Evolutionary conservation across 2,797 vertebrate species (phyloP).

Genomic region (Coregonus sp.): DNA sequence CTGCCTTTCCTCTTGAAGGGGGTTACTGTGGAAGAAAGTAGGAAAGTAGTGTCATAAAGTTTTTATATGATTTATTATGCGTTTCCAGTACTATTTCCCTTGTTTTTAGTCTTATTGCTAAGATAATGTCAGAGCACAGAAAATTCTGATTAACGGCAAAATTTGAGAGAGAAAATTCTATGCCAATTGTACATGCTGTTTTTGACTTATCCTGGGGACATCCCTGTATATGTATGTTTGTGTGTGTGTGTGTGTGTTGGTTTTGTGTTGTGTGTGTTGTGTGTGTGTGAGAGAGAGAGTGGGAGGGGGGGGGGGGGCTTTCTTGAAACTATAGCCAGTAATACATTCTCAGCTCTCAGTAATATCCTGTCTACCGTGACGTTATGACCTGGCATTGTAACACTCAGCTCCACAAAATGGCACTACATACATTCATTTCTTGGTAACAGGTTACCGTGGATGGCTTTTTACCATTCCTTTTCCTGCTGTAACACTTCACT

Average conservation of each 20-base stretch:
- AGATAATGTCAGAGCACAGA: neutral
- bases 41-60: neutral
- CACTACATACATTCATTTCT: conserved; percentile 52
- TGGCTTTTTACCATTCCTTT: conserved; percentile 45
- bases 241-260: too few relatives aligned
- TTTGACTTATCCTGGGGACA: too few relatives aligned
- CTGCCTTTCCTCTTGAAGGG: conserved; percentile 38
- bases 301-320: too few relatives aligned
- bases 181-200: too few relatives aligned
- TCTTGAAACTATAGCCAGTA: conserved; percentile 25
- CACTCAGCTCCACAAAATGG: conserved; percentile 35
- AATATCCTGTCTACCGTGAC: conserved; percentile 51
- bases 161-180: neutral
- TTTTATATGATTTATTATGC: neutral
- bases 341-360: conserved; percentile 57
- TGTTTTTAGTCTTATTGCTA: neutral
- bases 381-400: conserved; percentile 62
- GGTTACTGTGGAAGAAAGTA: neutral
- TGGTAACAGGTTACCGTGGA: conserved; percentile 46
- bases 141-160: neutral
- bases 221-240: too few relatives aligned
- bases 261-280: too few relatives aligned
- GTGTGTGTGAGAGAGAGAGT: accelerated
- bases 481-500: conserved; percentile 40
- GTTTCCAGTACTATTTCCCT: neutral